These are phyloP conservation scores for Ispidina lecontei DNA, from an alignment of 2,797 vertebrate species.

Conservation along the genomic window DNA sequence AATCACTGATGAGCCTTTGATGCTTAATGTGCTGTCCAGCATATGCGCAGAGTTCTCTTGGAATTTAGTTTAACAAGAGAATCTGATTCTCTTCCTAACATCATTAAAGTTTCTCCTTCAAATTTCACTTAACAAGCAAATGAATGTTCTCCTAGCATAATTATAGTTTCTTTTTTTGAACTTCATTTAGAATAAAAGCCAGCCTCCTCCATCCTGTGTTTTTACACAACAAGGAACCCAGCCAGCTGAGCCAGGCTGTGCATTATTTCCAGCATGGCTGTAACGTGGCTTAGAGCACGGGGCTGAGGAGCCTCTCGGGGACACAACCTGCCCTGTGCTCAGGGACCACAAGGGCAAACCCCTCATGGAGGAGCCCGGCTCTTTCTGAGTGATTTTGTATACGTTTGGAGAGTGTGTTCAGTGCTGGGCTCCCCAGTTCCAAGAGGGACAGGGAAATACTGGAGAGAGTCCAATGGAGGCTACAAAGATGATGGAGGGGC, in stretches of 20 bases:
- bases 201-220: not conserved
- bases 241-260: not conserved
- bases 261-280: not conserved
- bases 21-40: slow-evolving; percentile 40
- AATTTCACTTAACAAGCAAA: slow-evolving; percentile 67
- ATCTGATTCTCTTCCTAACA: slow-evolving; percentile 51
- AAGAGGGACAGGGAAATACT: too few relatives aligned
- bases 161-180: slow-evolving; percentile 14
- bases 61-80: slow-evolving; percentile 49
- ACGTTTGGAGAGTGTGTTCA: too few relatives aligned
- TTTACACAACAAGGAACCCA: not conserved
- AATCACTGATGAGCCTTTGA: slow-evolving; percentile 14
- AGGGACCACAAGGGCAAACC: accelerated
- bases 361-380: accelerated
- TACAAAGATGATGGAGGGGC: too few relatives aligned
- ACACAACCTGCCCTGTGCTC: not conserved
- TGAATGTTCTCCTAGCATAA: slow-evolving; percentile 49
- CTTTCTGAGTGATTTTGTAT: accelerated
- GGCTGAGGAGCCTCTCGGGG: not conserved
- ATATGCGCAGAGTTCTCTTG: not conserved
- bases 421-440: too few relatives aligned
- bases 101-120: slow-evolving; percentile 66
- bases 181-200: not conserved
- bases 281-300: not conserved
- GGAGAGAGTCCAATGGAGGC: too few relatives aligned